These are phyloP conservation scores for Philaethria dido DNA, from an alignment of 2,888 invertebrate species.

Conservation along the genomic window DNA sequence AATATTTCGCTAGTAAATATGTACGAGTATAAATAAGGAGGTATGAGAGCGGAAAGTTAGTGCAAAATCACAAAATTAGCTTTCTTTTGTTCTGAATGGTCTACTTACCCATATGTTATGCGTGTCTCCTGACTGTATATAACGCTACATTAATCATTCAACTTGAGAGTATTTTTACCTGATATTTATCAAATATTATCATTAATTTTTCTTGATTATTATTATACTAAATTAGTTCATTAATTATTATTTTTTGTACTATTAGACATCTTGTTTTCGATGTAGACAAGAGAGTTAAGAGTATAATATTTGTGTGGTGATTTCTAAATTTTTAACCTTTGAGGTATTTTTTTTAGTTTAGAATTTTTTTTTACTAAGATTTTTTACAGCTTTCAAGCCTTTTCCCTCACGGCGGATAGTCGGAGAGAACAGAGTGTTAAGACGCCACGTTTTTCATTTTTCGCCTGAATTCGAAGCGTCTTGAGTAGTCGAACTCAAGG, in stretches of 20 bases:
- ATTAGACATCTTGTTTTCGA: too few relatives aligned
- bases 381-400: too few relatives aligned
- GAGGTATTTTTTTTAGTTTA: too few relatives aligned
- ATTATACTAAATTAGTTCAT: neutral
- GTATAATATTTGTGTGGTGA: neutral
- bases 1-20: neutral
- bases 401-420: too few relatives aligned
- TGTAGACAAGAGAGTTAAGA: neutral
- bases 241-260: neutral
- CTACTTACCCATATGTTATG: slow-evolving; percentile 48
- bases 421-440: too few relatives aligned
- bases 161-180: slow-evolving; percentile 42
- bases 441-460: too few relatives aligned
- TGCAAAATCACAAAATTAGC: slow-evolving; percentile 45
- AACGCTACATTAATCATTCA: slow-evolving; percentile 44
- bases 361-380: too few relatives aligned
- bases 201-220: slow-evolving; percentile 13
- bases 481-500: too few relatives aligned
- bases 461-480: too few relatives aligned
- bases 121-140: slow-evolving; percentile 32
- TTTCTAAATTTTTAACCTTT: neutral
- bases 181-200: slow-evolving; percentile 30
- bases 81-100: slow-evolving; percentile 46
- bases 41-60: slow-evolving; percentile 43
- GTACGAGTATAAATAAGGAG: slow-evolving; percentile 18